A percentile compares a stretch with the other conserved stretches of the same genome.
These are phyloP conservation scores for Clarias pachynema DNA, from an alignment of 2,797 vertebrate genomes.

Conservation along the genomic window DNA sequence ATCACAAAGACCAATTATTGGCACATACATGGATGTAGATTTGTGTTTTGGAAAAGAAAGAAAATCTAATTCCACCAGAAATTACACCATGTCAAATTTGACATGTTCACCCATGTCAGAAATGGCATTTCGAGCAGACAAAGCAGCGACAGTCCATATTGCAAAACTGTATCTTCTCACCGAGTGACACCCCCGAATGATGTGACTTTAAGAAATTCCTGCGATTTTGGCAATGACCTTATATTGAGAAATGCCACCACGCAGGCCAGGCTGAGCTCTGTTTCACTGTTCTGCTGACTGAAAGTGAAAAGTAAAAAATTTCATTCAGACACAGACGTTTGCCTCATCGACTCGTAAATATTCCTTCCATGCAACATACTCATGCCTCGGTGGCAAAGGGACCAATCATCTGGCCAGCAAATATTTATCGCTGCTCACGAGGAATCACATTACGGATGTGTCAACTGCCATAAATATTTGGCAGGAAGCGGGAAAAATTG, in stretches of 20 bases:
- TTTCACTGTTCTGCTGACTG: conserved; percentile 3
- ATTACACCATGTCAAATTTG: neutral
- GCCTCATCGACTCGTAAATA: conserved; percentile 28
- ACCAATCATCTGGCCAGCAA: conserved; percentile 20
- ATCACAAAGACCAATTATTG: neutral
- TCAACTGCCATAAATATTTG: conserved; percentile 19
- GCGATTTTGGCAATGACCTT: conserved; percentile 18
- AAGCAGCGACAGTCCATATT: neutral
- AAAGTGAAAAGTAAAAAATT: conserved; percentile 34
- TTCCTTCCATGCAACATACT: conserved; percentile 33
- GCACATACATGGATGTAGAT: neutral
- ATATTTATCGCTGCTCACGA: conserved; percentile 8
- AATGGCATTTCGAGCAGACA: neutral
- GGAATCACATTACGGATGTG: conserved; percentile 3
- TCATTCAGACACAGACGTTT: neutral
- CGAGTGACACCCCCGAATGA: neutral
- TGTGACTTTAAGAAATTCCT: conserved; percentile 34
- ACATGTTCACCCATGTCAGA: neutral
- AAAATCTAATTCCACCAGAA: neutral
- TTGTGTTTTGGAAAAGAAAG: neutral
- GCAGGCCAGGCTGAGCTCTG: neutral
- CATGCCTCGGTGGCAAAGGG: conserved; percentile 34
- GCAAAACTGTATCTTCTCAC: neutral
- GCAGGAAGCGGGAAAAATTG: neutral
- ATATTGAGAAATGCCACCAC: conserved; percentile 37